Conservation (phyloP, 2,888 invertebrate species). For the Agonopterix alstromeriana region DNA sequence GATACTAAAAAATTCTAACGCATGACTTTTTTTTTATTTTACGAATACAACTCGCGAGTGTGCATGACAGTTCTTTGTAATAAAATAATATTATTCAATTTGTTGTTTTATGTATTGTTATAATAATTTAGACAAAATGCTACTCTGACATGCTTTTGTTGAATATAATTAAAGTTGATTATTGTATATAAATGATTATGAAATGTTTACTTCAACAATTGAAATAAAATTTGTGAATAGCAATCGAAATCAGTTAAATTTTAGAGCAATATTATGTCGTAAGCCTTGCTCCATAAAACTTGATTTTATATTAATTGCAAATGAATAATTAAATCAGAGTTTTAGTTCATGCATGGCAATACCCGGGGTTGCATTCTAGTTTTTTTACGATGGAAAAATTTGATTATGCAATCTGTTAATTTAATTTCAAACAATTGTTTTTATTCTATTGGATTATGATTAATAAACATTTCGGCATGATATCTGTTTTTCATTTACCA, state of each 20-base stretch:
- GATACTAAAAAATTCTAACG: conserved; percentile 66
- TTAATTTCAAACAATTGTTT: conserved; percentile 22
- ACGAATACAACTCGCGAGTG: conserved; percentile 64
- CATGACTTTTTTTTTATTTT: conserved; percentile 61
- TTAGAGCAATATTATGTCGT: conserved; percentile 41
- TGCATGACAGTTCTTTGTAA: conserved; percentile 54
- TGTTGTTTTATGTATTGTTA: conserved; percentile 30
- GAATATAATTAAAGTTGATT: conserved; percentile 29
- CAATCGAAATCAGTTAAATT: conserved; percentile 6
- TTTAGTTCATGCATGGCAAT: conserved; percentile 70
- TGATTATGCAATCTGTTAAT: conserved; percentile 69
- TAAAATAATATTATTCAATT: conserved; percentile 16
- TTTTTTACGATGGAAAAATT: conserved; percentile 67
- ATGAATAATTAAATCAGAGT: conserved; percentile 57
- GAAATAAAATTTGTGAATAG: conserved; percentile 20
- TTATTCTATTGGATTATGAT: conserved; percentile 41
- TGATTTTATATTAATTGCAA: conserved; percentile 62
- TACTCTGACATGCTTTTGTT: conserved; percentile 54
- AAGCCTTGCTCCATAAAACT: conserved; percentile 64
- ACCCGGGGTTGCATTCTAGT: conserved; percentile 68
- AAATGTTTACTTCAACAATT: conserved; percentile 70
- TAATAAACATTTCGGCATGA: conserved; percentile 64
- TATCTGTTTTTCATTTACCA: conserved; percentile 28
- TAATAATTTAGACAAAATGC: conserved; percentile 39
- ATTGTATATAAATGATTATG: conserved; percentile 35